phyloP scores from a whole-genome alignment of 2,797 vertebrate genomes.

The Columba guinea region DNA sequence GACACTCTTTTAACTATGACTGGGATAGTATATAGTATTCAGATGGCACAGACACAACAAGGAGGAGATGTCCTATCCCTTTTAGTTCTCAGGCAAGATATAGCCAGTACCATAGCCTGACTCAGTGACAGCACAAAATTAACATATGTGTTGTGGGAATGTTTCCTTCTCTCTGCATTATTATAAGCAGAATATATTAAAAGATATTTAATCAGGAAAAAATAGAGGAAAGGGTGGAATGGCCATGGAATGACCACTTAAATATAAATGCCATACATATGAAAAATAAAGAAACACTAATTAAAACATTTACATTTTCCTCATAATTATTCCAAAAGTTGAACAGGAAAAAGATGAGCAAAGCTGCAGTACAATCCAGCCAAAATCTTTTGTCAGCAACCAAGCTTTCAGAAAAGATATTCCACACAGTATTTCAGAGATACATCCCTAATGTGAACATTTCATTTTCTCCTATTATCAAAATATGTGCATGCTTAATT shows the following conservation, averaged over 20 bases:
- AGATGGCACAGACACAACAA: fast-evolving
- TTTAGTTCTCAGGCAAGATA: background rate
- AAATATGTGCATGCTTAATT: conserved; percentile 57
- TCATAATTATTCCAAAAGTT: background rate
- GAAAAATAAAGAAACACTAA: background rate
- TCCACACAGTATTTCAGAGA: background rate
- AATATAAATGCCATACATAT: background rate
- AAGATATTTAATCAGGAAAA: background rate
- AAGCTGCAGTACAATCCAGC: background rate
- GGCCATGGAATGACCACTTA: background rate
- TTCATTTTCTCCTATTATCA: conserved; percentile 54
- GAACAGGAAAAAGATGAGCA: background rate
- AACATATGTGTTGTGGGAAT: fast-evolving
- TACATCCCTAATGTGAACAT: background rate
- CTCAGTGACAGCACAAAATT: background rate
- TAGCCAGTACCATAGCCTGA: fast-evolving
- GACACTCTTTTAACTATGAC: background rate
- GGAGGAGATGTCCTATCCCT: background rate
- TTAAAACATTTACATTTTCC: background rate
- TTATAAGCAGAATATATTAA: background rate
- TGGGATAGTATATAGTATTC: too few species aligned
- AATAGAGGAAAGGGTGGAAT: background rate
- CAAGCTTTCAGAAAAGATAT: background rate
- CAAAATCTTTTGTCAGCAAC: background rate
- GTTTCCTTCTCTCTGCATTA: background rate